A percentile compares a stretch with the other conserved stretches of the same genome.
phyloP scores from a whole-genome alignment of 2,113 vertebrate species.

The Peromyscus polionotus region DNA sequence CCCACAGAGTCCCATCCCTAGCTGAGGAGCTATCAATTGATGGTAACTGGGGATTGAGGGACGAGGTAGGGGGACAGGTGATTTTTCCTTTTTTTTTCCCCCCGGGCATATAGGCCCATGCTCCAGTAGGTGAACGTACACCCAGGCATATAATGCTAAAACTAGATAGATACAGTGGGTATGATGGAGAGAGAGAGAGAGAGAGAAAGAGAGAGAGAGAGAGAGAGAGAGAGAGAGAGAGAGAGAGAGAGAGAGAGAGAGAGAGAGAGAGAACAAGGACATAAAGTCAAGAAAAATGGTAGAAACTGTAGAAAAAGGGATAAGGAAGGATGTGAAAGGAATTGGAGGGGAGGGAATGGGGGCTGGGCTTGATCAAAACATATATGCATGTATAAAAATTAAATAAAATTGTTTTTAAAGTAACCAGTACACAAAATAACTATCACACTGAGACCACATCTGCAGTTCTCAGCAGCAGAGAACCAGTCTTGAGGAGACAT shows the following conservation, averaged over 20 bases:
- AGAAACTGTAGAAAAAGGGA: not conserved
- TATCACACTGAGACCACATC: not conserved
- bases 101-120: no score
- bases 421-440: not conserved
- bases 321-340: not conserved
- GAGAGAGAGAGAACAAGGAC: not conserved
- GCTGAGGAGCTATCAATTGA: not conserved
- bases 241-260: not conserved
- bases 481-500: not conserved
- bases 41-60: not conserved
- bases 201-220: not conserved
- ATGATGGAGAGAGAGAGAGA: not conserved
- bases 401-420: not conserved
- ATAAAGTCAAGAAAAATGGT: not conserved
- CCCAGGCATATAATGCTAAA: not conserved
- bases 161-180: not conserved
- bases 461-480: not conserved
- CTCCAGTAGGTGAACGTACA: no score
- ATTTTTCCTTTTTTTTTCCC: not conserved
- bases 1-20: not conserved
- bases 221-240: not conserved
- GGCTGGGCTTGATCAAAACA: not conserved
- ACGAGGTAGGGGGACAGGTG: not conserved
- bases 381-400: not conserved
- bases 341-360: not conserved